phyloP scores from a whole-genome alignment of 1,140 invertebrate species.

The Drosophila jambulina region DNA sequence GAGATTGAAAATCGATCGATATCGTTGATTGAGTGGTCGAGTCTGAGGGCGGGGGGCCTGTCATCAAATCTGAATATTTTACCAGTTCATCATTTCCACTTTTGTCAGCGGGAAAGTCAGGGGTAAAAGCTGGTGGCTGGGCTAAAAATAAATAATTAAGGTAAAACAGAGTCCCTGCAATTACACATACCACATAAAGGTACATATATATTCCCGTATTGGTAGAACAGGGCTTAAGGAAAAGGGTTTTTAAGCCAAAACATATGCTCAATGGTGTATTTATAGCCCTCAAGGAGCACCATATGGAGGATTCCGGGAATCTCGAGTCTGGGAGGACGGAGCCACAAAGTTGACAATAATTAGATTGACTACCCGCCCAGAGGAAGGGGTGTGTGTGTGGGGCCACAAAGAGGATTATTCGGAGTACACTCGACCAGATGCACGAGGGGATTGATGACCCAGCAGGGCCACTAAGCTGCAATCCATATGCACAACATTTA shows the following conservation, averaged over 20 bases:
- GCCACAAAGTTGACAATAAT: conserved; percentile 45
- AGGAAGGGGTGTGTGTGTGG: neutral
- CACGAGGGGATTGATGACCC: neutral
- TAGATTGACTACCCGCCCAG: conserved; percentile 25
- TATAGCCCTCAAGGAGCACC: conserved; percentile 11
- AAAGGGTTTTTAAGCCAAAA: neutral
- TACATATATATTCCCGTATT: neutral
- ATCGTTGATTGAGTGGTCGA: conserved; percentile 36
- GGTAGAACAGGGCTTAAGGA: neutral
- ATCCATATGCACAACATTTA: conserved; percentile 19
- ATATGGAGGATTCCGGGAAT: conserved; percentile 16
- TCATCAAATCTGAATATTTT: conserved; percentile 51
- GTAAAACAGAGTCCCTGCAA: conserved; percentile 22
- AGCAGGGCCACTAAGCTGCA: conserved; percentile 5
- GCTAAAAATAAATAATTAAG: conserved; percentile 61
- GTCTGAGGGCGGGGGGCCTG: neutral
- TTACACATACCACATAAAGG: neutral
- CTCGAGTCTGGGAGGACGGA: neutral
- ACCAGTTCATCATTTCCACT: conserved; percentile 47
- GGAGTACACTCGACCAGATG: neutral
- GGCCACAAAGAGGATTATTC: conserved; percentile 9
- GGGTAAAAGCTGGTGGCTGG: neutral
- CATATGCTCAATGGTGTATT: conserved; percentile 39
- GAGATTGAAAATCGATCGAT: conserved; percentile 53
- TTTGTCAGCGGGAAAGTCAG: conserved; percentile 7